Base-by-base conservation (phyloP, 2,113 vertebrate species). In the Brevimyrus niger region DNA sequence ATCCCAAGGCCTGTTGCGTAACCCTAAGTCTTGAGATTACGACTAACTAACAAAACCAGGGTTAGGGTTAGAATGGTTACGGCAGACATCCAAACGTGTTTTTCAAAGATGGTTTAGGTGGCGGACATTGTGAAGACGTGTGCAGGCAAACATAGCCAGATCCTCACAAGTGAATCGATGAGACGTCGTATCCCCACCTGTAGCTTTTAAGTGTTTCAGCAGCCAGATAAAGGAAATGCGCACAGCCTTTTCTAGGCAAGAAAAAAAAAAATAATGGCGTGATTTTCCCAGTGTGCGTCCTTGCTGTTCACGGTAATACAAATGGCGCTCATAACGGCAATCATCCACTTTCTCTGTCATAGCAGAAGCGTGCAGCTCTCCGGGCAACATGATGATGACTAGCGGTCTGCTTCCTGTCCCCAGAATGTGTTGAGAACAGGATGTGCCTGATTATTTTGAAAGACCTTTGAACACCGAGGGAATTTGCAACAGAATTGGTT, bases 391-490 rank as follows among this genome's bases (percentile, higher is more conserved):
- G 9, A 23, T 84, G 82, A 84, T 47, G 42, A 47, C 82, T 84
- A 46, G 44, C 19, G 3, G 38, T 47, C 82, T 10, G 42, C 82
- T n/a, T 84, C 42, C 44, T 23, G 35, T 46, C 82, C 23, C 38
- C 82, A 84, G 35, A 44, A 84, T 84, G 44, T 84, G 44, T 50
- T 31, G 46, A 86, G 83, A 47, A 13, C 83, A 86, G 83, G 83
- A 86, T 48, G 83, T 50, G 83, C 10, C 47, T 48, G 83, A 87
- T 53, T 87, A 27, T 87, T 84, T 87, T 35, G 50, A 87, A 87
- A 53, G 50, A 53, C 50, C 85, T 53, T 87, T 87, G 35, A 51
- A 87, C 50, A 35, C 48, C 50, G 7, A n/a, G 27, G 23, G 23
- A 87, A 50, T 87, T 53, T 51, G 44, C 44, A 47, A 23, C 82